Evolutionary conservation across 2,113 vertebrate genomes (phyloP).

Genomic region (human (Homo sapiens)): GRCh38 chr1:110670501-110671000

Average conservation of each 20-base stretch:
- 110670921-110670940: not conserved
- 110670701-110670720: not conserved
- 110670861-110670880: conserved; percentile 3
- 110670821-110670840: not conserved
- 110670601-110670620: conserved; percentile 17
- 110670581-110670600: not conserved
- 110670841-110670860: not conserved
- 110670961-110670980: not conserved
- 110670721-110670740: not conserved
- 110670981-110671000: not conserved
- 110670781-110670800: not conserved
- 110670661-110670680: conserved; percentile 19
- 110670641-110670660: not conserved
- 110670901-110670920: conserved; percentile 13
- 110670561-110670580: not conserved
- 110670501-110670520: not conserved
- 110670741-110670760: not conserved
- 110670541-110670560: conserved; percentile 23
- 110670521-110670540: not conserved
- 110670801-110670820: not conserved
- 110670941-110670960: not conserved
- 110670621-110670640: not conserved
- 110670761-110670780: not conserved
- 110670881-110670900: conserved; percentile 44
- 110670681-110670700: not conserved